phyloP scores from a whole-genome alignment of 2,888 invertebrate genomes.

The Pomacea canaliculata region DNA sequence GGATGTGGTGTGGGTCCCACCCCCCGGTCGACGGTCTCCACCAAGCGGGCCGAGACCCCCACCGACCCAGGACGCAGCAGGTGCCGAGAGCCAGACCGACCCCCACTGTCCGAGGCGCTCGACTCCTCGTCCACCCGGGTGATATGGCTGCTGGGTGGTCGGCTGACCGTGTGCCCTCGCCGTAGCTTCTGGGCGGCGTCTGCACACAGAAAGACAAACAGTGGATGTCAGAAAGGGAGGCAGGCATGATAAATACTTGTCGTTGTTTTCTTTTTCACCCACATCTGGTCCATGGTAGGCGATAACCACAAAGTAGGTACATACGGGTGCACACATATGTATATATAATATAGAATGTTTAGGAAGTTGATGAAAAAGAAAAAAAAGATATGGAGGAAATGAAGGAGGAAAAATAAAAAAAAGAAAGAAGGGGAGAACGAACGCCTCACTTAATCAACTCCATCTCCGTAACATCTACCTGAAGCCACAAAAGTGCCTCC shows the following conservation, averaged over 20 bases:
- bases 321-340: neutral
- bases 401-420: too few relatives aligned
- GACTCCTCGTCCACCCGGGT: slow-evolving; percentile 61
- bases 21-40: slow-evolving; percentile 66
- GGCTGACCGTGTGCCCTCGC: slow-evolving; percentile 42
- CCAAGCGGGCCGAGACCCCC: slow-evolving; percentile 36
- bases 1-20: slow-evolving; percentile 67
- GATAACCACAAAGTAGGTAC: neutral
- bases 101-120: slow-evolving; percentile 39
- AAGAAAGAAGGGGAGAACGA: too few relatives aligned
- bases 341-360: too few relatives aligned
- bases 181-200: slow-evolving; percentile 42
- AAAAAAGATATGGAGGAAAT: too few relatives aligned
- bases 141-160: slow-evolving; percentile 54
- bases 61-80: neutral
- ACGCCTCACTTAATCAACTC: too few relatives aligned
- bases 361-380: too few relatives aligned
- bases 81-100: slow-evolving; percentile 15
- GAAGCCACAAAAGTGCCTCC: too few relatives aligned
- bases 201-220: slow-evolving; percentile 19
- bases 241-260: neutral
- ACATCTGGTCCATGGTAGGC: neutral
- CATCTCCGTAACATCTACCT: too few relatives aligned
- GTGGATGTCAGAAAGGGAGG: neutral
- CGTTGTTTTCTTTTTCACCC: neutral